Evolutionary conservation across 2,113 vertebrate species (phyloP).

Genomic region (Amphiprion percula): DNA sequence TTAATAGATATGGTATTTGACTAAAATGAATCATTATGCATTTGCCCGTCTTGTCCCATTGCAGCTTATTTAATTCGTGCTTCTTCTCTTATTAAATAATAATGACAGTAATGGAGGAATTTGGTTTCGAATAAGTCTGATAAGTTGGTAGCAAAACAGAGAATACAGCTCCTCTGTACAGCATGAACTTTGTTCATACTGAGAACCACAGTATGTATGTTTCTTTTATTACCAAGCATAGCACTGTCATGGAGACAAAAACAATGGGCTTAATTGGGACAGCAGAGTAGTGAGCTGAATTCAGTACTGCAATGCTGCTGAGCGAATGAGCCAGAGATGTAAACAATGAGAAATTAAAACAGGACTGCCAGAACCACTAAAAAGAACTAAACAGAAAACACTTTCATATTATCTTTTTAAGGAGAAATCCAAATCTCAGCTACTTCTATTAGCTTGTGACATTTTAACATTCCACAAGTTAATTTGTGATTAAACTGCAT

Average conservation of each 20-base stretch:
- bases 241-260: constrained; percentile 18
- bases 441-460: neutral
- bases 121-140: neutral
- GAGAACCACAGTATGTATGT: neutral
- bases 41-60: neutral
- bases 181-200: neutral
- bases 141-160: constrained; percentile 4
- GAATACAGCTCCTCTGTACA: neutral
- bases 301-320: neutral
- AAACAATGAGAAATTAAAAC: constrained; percentile 36
- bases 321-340: neutral
- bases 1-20: neutral
- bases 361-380: constrained; percentile 17
- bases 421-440: constrained; percentile 19
- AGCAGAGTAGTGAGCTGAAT: constrained; percentile 18
- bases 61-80: neutral
- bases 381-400: neutral
- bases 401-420: constrained; percentile 8
- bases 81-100: neutral
- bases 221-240: constrained; percentile 20
- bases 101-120: neutral
- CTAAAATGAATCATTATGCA: neutral
- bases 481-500: constrained; percentile 32
- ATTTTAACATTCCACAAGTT: constrained; percentile 5
- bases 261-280: constrained; percentile 37